Evolutionary conservation across 2,888 invertebrate genomes (phyloP).

Genomic region (Clanis bilineata): DNA sequence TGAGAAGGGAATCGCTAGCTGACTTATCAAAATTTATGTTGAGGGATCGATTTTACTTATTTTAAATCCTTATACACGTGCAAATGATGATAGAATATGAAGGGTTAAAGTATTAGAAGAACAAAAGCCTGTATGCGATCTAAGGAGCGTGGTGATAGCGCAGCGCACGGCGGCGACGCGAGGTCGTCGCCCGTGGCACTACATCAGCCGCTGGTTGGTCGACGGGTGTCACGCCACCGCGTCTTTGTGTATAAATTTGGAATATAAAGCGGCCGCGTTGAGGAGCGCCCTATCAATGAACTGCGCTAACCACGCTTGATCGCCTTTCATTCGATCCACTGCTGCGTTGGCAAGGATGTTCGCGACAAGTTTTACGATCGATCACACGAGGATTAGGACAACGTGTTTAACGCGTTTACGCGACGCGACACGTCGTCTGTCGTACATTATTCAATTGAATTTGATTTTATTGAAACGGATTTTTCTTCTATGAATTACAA

Average conservation of each 20-base stretch:
- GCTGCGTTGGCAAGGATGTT: background rate
- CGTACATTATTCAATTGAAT: too few species aligned
- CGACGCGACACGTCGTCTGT: too few species aligned
- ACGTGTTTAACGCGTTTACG: background rate
- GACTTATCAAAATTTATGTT: background rate
- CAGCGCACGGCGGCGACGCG: constrained; percentile 23
- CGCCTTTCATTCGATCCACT: background rate
- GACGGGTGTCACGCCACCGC: constrained; percentile 65
- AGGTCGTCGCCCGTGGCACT: constrained; percentile 63
- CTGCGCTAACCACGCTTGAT: background rate
- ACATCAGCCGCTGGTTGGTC: constrained; percentile 55
- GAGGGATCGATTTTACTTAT: background rate
- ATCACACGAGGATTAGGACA: background rate
- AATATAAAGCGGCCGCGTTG: constrained; percentile 45
- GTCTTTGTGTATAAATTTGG: constrained; percentile 70
- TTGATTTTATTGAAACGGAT: too few species aligned
- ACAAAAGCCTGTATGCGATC: constrained; percentile 5
- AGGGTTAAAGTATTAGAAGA: background rate
- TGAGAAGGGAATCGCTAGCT: too few species aligned
- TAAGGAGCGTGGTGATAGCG: background rate
- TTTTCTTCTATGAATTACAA: too few species aligned
- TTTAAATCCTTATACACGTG: background rate
- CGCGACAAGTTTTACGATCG: background rate
- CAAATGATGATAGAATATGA: background rate
- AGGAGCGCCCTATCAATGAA: constrained; percentile 18